These are phyloP conservation scores for Heloderma charlesbogerti DNA, from an alignment of 2,113 vertebrate species.

Conservation along the genomic window DNA sequence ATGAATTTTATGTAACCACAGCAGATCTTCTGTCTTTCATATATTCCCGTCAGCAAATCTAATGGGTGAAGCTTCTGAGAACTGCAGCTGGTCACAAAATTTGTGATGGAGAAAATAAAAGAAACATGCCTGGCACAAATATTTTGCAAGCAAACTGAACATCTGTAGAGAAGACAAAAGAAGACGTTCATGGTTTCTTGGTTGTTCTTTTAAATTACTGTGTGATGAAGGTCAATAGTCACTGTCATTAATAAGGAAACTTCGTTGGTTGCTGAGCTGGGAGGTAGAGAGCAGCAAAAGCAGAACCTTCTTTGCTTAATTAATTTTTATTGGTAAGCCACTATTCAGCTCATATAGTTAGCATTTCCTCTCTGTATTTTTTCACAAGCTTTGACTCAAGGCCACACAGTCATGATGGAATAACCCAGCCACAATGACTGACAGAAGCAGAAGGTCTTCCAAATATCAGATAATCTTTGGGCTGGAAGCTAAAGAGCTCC, in stretches of 20 bases:
- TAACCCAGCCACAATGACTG: constrained; percentile 14
- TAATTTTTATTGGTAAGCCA: constrained; percentile 34
- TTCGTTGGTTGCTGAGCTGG: constrained; percentile 19
- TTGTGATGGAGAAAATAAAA: constrained; percentile 34
- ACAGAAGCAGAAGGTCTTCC: not conserved
- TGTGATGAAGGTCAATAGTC: constrained; percentile 38
- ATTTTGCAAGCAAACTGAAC: constrained; percentile 40
- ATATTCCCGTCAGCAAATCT: constrained; percentile 35
- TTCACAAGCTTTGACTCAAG: constrained; percentile 15
- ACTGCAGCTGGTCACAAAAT: constrained; percentile 36
- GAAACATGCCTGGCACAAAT: constrained; percentile 24
- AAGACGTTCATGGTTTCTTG: constrained; percentile 44
- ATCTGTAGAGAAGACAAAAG: constrained; percentile 47
- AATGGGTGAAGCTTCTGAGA: constrained; percentile 1
- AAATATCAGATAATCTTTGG: not conserved
- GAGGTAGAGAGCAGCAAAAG: constrained; percentile 30
- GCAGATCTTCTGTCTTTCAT: constrained; percentile 21
- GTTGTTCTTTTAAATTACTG: constrained; percentile 44
- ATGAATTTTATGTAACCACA: constrained; percentile 30
- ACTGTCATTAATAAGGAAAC: constrained; percentile 40
- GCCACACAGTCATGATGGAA: constrained; percentile 21
- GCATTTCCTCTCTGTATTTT: constrained; percentile 14
- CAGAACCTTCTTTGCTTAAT: constrained; percentile 29
- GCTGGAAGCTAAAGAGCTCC: not conserved
- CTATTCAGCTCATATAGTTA: constrained; percentile 8